Conservation (phyloP, 2,797 vertebrate species). For the Typhlichthys subterraneus region DNA sequence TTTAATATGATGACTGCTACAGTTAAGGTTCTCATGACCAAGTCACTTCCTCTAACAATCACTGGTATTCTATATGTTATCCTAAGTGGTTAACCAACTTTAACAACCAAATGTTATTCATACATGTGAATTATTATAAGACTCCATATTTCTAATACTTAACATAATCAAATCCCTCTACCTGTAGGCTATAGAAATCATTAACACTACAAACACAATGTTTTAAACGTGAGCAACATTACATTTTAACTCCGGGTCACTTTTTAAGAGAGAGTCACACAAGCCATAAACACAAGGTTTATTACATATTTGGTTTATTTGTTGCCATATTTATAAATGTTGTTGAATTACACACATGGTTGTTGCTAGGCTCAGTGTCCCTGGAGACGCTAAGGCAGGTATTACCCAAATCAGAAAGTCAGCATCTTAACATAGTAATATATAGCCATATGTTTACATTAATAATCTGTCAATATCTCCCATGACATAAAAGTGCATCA, state of each 20-base stretch:
- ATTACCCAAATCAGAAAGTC: conserved; percentile 6
- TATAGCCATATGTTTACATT: conserved; percentile 17
- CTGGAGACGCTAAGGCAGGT: conserved; percentile 24
- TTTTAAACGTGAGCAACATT: background rate
- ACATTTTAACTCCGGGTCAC: background rate
- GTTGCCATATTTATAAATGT: conserved; percentile 63
- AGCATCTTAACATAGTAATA: background rate
- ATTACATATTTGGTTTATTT: conserved; percentile 76
- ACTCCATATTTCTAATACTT: too few species aligned
- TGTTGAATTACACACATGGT: conserved; percentile 64
- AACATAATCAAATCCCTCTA: too few species aligned
- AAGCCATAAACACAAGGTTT: conserved; percentile 40
- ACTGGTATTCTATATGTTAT: too few species aligned
- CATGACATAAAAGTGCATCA: conserved; percentile 56
- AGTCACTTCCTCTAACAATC: too few species aligned
- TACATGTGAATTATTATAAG: too few species aligned
- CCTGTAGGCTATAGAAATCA: too few species aligned
- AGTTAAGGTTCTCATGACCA: too few species aligned
- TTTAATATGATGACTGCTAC: too few species aligned
- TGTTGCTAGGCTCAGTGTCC: conserved; percentile 26
- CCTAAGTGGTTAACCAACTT: too few species aligned
- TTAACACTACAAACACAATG: background rate
- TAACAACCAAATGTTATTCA: too few species aligned
- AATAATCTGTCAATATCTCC: conserved; percentile 20
- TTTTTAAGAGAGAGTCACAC: conserved; percentile 15